Base-by-base conservation (phyloP, 1,140 invertebrate genomes). In the Tetramorium simillimum region DNA sequence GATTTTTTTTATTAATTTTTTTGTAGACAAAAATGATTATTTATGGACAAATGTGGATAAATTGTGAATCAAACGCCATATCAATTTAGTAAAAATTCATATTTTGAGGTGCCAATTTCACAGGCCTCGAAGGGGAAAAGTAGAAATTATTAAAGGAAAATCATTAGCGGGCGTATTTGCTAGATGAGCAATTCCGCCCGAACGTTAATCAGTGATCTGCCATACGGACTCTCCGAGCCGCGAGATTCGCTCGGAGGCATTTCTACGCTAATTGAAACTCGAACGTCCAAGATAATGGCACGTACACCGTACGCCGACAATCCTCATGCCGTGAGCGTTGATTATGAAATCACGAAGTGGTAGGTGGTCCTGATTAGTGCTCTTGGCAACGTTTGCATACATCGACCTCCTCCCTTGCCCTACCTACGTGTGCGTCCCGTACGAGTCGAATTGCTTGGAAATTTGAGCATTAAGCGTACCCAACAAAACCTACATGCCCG, bases 351-450 rank as follows among this genome's bases (percentile, higher is more conserved):
- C 90, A 89, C 81, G 33, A 86, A 84, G 75, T 85, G 85, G 90
- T 92, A 92, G 91, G 91, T 92, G 91, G 91, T 92, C 91, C 89
- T 72, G 86, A 92, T 92, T 90, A 92, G 65, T 67, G 87, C 77
- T 85, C 51, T 81, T 85, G 77, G 82, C 89, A 85, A 60, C 87
- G 73, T 86, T 72, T 89, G 78, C 86, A 43, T 58, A 60, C 72
- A 76, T 40, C 70, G 84, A 81, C 56, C 63, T 89, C 51, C 46
- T 21, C 40, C 56, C 72, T 85, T 49, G 75, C 53, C 46, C 24
- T 70, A 28, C 37, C 40, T 40, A 18, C 53, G 51, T 72, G 70
- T 65, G 21, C 37, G 43, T n/a, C 49, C 18, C 28, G 56, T 75
- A 37, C 3, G 46, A 21, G 72, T 28, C 28, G 21, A 51, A 69